Percentiles rank a stretch among this genome's conserved stretches.
Evolutionary conservation across 2,797 vertebrate genomes (phyloP).

Genomic region (Enteromius afrohamiltoni): DNA sequence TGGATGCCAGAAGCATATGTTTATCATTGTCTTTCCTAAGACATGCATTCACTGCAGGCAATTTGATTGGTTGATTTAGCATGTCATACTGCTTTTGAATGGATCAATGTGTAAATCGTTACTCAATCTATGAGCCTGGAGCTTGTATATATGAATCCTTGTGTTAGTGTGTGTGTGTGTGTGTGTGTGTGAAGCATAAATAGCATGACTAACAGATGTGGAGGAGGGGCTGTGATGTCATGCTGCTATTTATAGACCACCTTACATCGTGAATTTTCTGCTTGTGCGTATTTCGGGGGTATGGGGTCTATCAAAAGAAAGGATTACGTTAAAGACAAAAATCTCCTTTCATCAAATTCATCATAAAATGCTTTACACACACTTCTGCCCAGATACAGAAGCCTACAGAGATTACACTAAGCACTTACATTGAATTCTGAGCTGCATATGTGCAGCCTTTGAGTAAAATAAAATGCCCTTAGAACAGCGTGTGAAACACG

Average conservation of each 20-base stretch:
- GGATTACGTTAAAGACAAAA: neutral
- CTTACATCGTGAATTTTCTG: conserved; percentile 38
- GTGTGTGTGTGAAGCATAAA: conserved; percentile 55
- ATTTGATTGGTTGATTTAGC: conserved; percentile 4
- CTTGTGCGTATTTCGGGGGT: neutral
- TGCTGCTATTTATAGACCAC: conserved; percentile 67
- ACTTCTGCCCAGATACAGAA: neutral
- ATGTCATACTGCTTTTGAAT: neutral
- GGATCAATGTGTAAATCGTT: neutral
- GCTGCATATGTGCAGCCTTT: neutral
- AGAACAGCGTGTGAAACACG: neutral
- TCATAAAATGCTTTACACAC: neutral
- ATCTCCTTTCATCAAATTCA: neutral
- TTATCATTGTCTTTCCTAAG: neutral
- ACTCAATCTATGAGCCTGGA: neutral
- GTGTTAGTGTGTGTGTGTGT: conserved; percentile 21
- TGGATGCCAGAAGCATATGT: neutral
- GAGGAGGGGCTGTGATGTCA: conserved; percentile 60
- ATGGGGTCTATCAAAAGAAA: conserved; percentile 7
- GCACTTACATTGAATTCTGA: neutral
- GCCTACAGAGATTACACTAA: neutral
- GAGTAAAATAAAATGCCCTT: neutral
- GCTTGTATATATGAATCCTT: conserved; percentile 4
- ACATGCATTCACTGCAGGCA: neutral
- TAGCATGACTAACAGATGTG: conserved; percentile 64